Evolutionary conservation across 1,140 invertebrate genomes (phyloP).

Genomic region (Ooceraea biroi): DNA sequence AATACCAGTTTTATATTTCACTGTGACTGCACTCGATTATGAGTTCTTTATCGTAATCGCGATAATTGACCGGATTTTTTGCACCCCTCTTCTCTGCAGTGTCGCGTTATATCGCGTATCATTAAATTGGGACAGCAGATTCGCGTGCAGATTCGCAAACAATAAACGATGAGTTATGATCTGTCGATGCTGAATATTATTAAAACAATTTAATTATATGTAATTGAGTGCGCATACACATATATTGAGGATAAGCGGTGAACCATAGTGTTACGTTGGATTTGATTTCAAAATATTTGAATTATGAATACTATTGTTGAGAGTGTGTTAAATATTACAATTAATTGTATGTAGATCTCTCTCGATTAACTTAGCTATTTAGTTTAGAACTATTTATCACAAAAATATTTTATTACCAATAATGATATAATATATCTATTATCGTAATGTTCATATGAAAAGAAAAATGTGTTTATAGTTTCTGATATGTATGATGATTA

Average conservation of each 20-base stretch:
- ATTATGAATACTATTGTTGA: conserved; percentile 1
- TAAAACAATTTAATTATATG: conserved; percentile 16
- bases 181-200: neutral
- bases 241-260: conserved; percentile 15
- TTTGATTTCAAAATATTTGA: conserved; percentile 35
- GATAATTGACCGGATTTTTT: conserved; percentile 14
- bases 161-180: conserved; percentile 14
- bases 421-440: too few relatives aligned
- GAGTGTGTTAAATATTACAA: conserved; percentile 11
- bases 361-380: too few relatives aligned
- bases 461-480: neutral
- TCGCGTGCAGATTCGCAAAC: neutral
- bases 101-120: neutral
- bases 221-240: conserved; percentile 3
- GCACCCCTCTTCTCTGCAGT: neutral
- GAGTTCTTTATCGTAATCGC: neutral
- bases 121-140: neutral
- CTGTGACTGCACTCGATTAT: neutral
- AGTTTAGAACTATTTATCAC: neutral
- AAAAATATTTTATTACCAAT: neutral
- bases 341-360: neutral
- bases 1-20: conserved; percentile 45
- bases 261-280: conserved; percentile 20
- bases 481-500: neutral
- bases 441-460: too few relatives aligned